Evolutionary conservation across 1,140 invertebrate genomes (phyloP), one percentile per base, ranked within the genome.

Genomic region (Ostrea denselamellosa): DNA sequence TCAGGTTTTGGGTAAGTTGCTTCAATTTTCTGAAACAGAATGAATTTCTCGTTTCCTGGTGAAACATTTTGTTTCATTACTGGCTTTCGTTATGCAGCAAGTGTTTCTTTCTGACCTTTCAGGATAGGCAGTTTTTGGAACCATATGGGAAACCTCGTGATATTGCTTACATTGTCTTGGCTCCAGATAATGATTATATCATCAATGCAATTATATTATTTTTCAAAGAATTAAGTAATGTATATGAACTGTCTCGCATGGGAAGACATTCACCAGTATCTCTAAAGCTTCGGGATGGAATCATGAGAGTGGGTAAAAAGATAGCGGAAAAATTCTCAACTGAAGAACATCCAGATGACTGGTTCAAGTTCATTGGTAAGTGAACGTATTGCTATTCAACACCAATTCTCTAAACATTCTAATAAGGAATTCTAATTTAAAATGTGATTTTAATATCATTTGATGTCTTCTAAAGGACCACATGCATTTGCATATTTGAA

Each of bases 61-160:
- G 5, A 44, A 44, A 5, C 34, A 44, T 44, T 1, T 44, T 44
- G 34, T 44, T 44, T 44, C 34, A 44, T 44, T 44, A 44, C 5
- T 44, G 34, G 34, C 34, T 44, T 44, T 44, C 1, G 34, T 44
- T 1, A 5, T 44, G 5, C 34, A 52, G 19, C 14, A 12, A 19
- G 53, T 22, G 10, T 53, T 22, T 85, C 17, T 14, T n/a, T 85
- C 51, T 12, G 68, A 25, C 53, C 65, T 92, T 93, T 83, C 92
- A 95, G 95, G 98, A 99, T 94, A 98, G 98, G 92, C 95, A 99
- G 1, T 95, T 98, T 0, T 95, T 99, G 4, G 98, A 99, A 94
- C 99, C 99, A 0, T 99, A 98, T 94, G 97, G 98, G 9, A 98
- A 98, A 92, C 96, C 97, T 0, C 96, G 98, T 44, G 98, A 99